Evolutionary conservation across 2,797 vertebrate species (phyloP), one percentile per base, ranked within the genome.

Genomic region (Cuculus canorus): DNA sequence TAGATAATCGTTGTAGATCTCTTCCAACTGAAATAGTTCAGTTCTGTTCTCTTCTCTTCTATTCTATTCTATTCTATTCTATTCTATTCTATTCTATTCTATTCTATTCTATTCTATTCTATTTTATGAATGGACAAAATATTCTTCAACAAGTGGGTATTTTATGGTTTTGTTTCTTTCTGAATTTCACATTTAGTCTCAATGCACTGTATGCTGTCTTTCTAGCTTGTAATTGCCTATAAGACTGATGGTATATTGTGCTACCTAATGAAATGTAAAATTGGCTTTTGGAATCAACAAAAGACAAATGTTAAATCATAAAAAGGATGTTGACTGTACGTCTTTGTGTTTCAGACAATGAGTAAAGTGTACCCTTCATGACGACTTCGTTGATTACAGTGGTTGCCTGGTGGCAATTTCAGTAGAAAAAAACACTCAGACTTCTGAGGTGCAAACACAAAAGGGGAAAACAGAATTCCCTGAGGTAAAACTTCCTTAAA

Each of bases 201-300:
- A 75, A 3, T 50, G 22, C 68, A 43, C 18, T 81, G 8, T 60
- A 27, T 52, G 27, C 12, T 88, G 33, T 41, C 7, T 3, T n/a
- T 80, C 50, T 63, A 68, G 30, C 33, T 56, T 84, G 22, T 71
- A 60, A 92, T 82, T 90, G 27, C 64, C 52, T 84, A 0, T 52
- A 54, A 92, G 82, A 91, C 30, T 71, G 56, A 88, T 63, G 24
- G 17, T 7, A 70, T 88, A 70, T 63, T 92, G 28, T 80, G 88
- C 60, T 86, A 85, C 64, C 53, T 88, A 75, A 91, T 83, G 86
- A 95, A 92, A 95, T 92, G 53, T 72, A 93, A 96, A 96, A 91
- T n/a, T 90, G 56, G 17, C 25, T 82, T 95, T 84, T 63, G 35
- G 95, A 93, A 94, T 90, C 27, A 88, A 91, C n/a, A 70, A 71